phyloP scores from a whole-genome alignment of 2,797 vertebrate species.

The Mus spretus region DNA sequence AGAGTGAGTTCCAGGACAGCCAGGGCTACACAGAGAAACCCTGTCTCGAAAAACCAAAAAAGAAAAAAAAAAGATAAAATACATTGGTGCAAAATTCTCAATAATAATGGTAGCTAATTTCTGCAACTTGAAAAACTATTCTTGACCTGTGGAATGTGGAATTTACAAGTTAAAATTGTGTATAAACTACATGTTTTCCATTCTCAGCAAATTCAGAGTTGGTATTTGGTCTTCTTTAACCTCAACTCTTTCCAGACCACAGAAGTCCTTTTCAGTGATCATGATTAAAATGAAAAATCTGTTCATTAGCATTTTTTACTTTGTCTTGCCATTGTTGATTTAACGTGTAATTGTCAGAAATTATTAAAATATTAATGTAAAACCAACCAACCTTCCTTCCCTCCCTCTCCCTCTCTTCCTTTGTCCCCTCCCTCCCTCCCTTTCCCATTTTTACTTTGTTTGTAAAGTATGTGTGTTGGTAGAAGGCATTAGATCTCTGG shows the following conservation, averaged over 20 bases:
- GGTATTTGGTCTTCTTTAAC: neutral
- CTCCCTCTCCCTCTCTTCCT: no score
- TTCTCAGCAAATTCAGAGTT: neutral
- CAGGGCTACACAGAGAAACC: no score
- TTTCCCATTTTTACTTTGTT: neutral
- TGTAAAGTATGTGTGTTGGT: neutral
- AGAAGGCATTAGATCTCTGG: neutral
- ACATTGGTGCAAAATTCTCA: neutral
- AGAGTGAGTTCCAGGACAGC: no score
- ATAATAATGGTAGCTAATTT: neutral
- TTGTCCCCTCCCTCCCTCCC: no score
- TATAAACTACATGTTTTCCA: neutral
- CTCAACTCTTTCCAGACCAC: neutral
- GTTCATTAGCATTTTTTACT: neutral
- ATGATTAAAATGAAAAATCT: conserved; percentile 20
- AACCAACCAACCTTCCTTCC: neutral
- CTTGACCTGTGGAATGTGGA: neutral
- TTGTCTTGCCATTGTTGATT: neutral
- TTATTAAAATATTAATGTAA: neutral
- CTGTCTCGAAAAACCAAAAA: no score
- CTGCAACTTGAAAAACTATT: neutral
- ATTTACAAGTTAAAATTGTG: neutral
- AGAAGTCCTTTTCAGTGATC: neutral
- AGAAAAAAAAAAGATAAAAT: no score
- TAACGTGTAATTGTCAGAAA: neutral